These are phyloP conservation scores for Stichopus chloronotus DNA, from an alignment of 35 echinoderm and acorn worm genomes.

Conservation along the genomic window DNA sequence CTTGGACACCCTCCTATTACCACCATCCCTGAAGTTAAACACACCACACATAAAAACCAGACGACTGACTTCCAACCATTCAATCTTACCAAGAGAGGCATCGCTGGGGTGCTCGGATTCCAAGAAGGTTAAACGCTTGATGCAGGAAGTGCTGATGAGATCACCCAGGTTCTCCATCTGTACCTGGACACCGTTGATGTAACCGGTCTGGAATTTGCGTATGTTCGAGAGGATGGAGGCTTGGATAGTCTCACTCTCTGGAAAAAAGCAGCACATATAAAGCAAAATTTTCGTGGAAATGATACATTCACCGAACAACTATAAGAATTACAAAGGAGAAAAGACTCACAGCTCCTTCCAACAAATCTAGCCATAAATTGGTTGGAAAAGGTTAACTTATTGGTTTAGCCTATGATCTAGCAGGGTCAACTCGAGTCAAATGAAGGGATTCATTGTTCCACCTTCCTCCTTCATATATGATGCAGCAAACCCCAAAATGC, in stretches of 20 bases:
- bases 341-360: too few relatives aligned
- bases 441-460: too few relatives aligned
- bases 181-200: conserved; percentile 92
- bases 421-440: too few relatives aligned
- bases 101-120: conserved; percentile 61
- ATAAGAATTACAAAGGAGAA: too few relatives aligned
- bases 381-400: too few relatives aligned
- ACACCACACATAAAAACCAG: too few relatives aligned
- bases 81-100: conserved; percentile 44
- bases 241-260: conserved; percentile 78
- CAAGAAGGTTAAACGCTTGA: conserved; percentile 85
- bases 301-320: neutral
- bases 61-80: neutral
- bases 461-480: too few relatives aligned
- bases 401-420: too few relatives aligned
- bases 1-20: too few relatives aligned
- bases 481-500: too few relatives aligned
- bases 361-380: too few relatives aligned
- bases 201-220: conserved; percentile 85
- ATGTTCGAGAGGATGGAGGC: conserved; percentile 77
- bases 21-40: too few relatives aligned
- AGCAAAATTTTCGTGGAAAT: neutral
- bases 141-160: conserved; percentile 89
- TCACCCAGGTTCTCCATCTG: conserved; percentile 72
- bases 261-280: neutral